Evolutionary conservation across 2,113 vertebrate species (phyloP), one percentile per base, ranked within the genome.

Genomic region (Hiodon alosoides): DNA sequence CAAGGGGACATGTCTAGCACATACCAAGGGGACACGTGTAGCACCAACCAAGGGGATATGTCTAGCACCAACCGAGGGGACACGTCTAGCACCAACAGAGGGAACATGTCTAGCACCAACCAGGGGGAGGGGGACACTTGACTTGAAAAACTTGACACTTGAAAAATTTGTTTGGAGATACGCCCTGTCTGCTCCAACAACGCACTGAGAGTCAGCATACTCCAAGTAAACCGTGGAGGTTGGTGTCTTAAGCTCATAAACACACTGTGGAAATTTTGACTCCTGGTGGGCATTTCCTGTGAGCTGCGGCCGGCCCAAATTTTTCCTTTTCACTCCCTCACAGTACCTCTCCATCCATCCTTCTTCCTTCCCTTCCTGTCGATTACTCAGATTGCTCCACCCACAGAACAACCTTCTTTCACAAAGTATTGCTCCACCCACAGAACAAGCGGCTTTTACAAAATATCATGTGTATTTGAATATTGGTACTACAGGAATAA

Each of bases 281-380:
- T 48, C 31, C 75, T 48, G 71, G 71, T 76, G 81, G 84, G 79
- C 71, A 85, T 80, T 88, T 90, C 87, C 86, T 88, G 83, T 89
- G 83, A 85, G 84, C 82, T 55, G 7, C 76, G 81, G 81, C 69
- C 52, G 53, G 74, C 78, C 84, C 67, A 78, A 82, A 82, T 87
- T 46, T n/a, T 51, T 13, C 75, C 53, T 71, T 54, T 31, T 72
- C 54, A 47, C 48, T 17, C 55, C 48, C 47, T 31, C 51, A 6
- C 47, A 69, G 7, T 57, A 7, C 64, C 54, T 7, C 4, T 53
- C 50, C 74, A 51, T 51, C 58, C n/a, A 16, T 8, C 72, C 4
- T 59, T 64, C 13, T n/a, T 17, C 54, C 10, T 54, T 16, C 16
- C 50, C 54, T 50, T 64, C 14, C 47, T 4, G 16, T 72, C 68